Evolutionary conservation across 1,140 invertebrate genomes (phyloP).

Genomic region (Microplitis demolitor): DNA sequence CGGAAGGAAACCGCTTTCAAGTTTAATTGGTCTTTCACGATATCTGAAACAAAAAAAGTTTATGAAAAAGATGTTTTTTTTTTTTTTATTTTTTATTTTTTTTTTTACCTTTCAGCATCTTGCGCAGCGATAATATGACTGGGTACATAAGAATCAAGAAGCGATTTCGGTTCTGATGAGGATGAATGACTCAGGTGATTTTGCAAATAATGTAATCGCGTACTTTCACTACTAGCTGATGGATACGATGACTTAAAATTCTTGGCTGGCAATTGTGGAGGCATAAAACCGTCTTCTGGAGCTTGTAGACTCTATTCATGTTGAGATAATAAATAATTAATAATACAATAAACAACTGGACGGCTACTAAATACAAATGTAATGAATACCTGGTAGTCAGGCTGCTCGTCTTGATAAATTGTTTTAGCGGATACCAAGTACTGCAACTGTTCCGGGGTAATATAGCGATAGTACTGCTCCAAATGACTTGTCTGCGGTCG

Average conservation of each 20-base stretch:
- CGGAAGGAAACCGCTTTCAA: slow-evolving; percentile 56
- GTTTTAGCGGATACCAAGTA: slow-evolving; percentile 40
- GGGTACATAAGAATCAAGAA: slow-evolving; percentile 54
- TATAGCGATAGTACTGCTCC: background rate
- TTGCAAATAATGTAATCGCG: slow-evolving; percentile 32
- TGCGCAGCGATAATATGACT: slow-evolving; percentile 54
- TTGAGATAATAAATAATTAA: slow-evolving; percentile 2
- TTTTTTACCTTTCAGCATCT: slow-evolving; percentile 48
- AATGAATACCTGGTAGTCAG: background rate
- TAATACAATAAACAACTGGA: background rate
- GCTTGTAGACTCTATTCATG: slow-evolving; percentile 37
- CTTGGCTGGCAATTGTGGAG: slow-evolving; percentile 43
- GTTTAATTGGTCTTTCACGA: slow-evolving; percentile 53
- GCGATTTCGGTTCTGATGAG: slow-evolving; percentile 44
- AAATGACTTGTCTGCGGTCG: background rate
- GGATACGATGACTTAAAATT: slow-evolving; percentile 40
- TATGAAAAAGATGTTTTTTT: slow-evolving; percentile 16
- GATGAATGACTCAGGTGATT: slow-evolving; percentile 35
- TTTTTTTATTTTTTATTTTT: background rate
- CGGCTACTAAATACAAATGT: background rate
- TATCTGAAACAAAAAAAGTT: slow-evolving; percentile 43
- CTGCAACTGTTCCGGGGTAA: slow-evolving; percentile 27
- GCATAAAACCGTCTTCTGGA: slow-evolving; percentile 33
- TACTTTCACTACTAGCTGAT: slow-evolving; percentile 35
- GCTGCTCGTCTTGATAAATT: slow-evolving; percentile 16